A percentile compares a stretch with the other conserved stretches of the same genome.
These are phyloP conservation scores for Melanophora roralis DNA, from an alignment of 2,888 invertebrate genomes.

Conservation along the genomic window DNA sequence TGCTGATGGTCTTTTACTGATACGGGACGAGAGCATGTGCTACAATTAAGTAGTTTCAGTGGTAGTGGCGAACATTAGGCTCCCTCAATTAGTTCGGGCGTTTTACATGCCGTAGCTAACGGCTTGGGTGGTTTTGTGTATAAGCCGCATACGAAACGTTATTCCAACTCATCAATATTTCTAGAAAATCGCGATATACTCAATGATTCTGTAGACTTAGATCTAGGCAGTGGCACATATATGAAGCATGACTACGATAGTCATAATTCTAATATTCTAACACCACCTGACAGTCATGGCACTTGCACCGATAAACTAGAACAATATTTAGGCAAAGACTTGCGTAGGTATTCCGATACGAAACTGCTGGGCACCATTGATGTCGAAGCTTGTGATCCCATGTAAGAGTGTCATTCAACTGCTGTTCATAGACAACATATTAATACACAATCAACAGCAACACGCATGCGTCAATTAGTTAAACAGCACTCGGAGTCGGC, in stretches of 20 bases:
- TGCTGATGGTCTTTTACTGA: constrained; percentile 73
- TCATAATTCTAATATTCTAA: constrained; percentile 74
- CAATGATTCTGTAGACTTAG: constrained; percentile 72
- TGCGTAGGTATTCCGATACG: constrained; percentile 77
- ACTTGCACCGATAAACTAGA: constrained; percentile 65
- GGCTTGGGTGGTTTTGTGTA: constrained; percentile 73
- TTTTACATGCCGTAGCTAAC: constrained; percentile 74
- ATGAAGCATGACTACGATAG: constrained; percentile 58
- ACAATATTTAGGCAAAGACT: constrained; percentile 71
- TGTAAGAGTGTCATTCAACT: constrained; percentile 51
- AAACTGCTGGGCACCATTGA: constrained; percentile 71
- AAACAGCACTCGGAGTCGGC: constrained; percentile 72
- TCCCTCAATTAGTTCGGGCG: constrained; percentile 73
- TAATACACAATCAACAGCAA: constrained; percentile 39
- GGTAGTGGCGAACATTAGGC: constrained; percentile 74
- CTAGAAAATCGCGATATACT: constrained; percentile 77
- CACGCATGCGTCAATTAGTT: constrained; percentile 66
- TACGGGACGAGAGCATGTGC: constrained; percentile 70
- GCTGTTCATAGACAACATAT: constrained; percentile 33
- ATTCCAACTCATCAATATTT: constrained; percentile 77
- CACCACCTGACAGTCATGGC: constrained; percentile 68
- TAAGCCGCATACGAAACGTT: constrained; percentile 73
- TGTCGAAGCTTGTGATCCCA: constrained; percentile 62
- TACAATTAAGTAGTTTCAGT: constrained; percentile 73
- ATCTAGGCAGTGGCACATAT: constrained; percentile 58